A percentile compares a stretch with the other conserved stretches of the same genome.
Evolutionary conservation across 2,113 vertebrate genomes (phyloP).

Genomic region (Dolichallabes microphthalmus): DNA sequence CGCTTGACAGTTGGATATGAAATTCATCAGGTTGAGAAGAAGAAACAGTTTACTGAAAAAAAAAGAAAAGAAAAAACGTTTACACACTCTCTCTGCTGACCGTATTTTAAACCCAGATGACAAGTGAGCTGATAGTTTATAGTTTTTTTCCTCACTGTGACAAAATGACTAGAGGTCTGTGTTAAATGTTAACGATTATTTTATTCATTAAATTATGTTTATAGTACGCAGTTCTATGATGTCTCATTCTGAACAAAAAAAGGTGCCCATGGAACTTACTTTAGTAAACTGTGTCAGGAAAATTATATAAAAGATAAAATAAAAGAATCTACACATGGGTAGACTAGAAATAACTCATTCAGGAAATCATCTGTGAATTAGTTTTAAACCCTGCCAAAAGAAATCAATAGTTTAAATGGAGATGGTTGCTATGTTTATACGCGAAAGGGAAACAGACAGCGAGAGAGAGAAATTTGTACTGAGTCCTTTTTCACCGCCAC

Average conservation of each 20-base stretch:
- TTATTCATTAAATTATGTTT: neutral
- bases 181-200: neutral
- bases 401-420: slow-evolving; percentile 19
- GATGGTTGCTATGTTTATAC: slow-evolving; percentile 2
- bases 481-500: slow-evolving; percentile 28
- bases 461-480: slow-evolving; percentile 13
- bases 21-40: slow-evolving; percentile 39
- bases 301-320: neutral
- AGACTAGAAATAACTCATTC: neutral
- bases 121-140: neutral
- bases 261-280: neutral
- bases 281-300: neutral
- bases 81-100: neutral
- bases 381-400: slow-evolving; percentile 4
- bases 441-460: neutral
- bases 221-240: neutral
- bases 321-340: neutral
- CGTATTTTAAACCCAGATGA: neutral
- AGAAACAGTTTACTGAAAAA: slow-evolving; percentile 3
- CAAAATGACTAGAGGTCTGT: neutral
- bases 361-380: neutral
- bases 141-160: neutral
- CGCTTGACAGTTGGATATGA: slow-evolving; percentile 37
- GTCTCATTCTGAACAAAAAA: neutral
- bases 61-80: neutral